These are phyloP conservation scores for Trididemnum clinides DNA, from an alignment of 23 tunicate genomes.

Conservation along the genomic window DNA sequence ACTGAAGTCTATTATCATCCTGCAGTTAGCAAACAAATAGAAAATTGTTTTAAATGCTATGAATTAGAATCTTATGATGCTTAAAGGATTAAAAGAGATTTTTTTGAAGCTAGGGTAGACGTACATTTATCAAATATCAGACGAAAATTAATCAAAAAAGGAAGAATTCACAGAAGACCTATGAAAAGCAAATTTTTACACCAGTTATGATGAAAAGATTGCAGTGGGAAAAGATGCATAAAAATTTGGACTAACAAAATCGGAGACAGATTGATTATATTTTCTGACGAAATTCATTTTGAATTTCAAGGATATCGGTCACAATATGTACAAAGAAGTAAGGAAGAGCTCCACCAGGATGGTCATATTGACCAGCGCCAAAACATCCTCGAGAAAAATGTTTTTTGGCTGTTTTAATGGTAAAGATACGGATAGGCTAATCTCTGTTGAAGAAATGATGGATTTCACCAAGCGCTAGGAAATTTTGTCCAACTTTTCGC, in stretches of 20 bases:
- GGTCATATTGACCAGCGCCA: no score
- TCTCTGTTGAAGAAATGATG: neutral
- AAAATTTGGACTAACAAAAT: neutral
- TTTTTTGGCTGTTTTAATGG: neutral
- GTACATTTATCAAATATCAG: neutral
- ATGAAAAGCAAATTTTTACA: neutral
- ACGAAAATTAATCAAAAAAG: neutral
- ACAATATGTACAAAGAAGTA: neutral
- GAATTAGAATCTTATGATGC: no score
- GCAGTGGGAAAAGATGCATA: neutral
- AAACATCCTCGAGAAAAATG: neutral
- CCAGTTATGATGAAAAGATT: slow-evolving; percentile 6
- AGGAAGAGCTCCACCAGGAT: neutral
- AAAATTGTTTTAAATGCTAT: no score
- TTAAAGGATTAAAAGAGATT: no score
- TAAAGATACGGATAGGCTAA: neutral
- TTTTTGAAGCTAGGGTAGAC: neutral
- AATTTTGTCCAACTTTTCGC: neutral
- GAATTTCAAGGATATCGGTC: neutral
- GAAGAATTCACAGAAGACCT: neutral
- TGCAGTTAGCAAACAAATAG: no score
- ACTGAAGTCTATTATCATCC: no score
- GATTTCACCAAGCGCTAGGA: neutral
- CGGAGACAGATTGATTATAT: neutral
- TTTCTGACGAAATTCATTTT: slow-evolving; percentile 6